Base-by-base conservation (phyloP, 2,888 invertebrate genomes). In the Drosophila subsilvestris region DNA sequence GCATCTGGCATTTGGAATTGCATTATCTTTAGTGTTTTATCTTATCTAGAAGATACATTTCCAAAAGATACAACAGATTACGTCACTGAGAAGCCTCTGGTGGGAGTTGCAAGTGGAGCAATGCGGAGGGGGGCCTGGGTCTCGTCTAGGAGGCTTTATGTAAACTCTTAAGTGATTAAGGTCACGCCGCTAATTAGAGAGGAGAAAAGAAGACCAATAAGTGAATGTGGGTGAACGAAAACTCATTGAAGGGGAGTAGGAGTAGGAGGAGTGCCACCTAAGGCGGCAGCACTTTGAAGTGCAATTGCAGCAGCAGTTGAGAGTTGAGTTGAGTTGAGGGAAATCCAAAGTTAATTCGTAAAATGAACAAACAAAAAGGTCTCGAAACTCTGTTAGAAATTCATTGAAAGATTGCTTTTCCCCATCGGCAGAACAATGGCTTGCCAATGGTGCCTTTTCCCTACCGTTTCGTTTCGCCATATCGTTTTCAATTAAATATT, bases 121-220 rank as follows among this genome's bases (percentile, higher is more conserved):
- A 3, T 10, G 4, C 22, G 12, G 29, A 7, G 1, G 9, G 42
- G 53, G 25, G 2, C 22, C 42, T 50, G 45, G 12, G 45, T 9
- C 45, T 50, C 56, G 44, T 50, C 58, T 17, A 51, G 61, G 65
- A 51, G 61, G 65, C 58, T 50, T 71, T 79, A 73, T 81, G 78
- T 81, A 85, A 81, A 81, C 85, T 81, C 78, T 85, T 79, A 87
- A 81, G 85, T 87, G 87, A 83, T 83, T 83, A 83, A 87, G 83
- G 83, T 85, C 83, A 87, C 54, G 58, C 79, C 57, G 66, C 71
- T 79, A 83, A 83, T 83, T 83, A 79, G 66, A 7, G 37, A 37
- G 75, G 67, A 7, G 37, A 43, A 22, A 43, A 44, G 80, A 74
- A 87, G 79, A 66, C 62, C 75, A 74, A 81, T 79, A 75, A 84